Evolutionary conservation across 2,888 invertebrate species (phyloP).

Genomic region (Heteropelma amictum): DNA sequence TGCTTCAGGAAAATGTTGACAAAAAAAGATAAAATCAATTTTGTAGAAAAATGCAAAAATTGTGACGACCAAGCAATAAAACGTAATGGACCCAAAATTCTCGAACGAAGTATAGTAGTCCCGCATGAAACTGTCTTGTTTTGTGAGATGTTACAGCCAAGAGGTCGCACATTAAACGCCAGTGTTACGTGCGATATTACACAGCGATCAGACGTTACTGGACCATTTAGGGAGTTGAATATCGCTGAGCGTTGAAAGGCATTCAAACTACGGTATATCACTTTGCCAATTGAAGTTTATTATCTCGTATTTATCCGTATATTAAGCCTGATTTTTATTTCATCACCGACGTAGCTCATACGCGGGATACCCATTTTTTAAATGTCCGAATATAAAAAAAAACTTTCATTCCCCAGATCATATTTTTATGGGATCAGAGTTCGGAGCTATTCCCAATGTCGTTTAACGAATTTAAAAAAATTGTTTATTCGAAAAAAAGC

Average conservation of each 20-base stretch:
- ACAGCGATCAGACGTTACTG: constrained; percentile 9
- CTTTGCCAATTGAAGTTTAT: constrained; percentile 49
- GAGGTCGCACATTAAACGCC: not conserved
- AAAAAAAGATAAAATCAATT: too few relatives aligned
- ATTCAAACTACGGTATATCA: not conserved
- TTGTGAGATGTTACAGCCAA: not conserved
- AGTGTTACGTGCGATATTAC: not conserved
- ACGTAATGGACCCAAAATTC: not conserved
- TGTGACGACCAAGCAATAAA: too few relatives aligned
- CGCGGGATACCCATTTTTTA: too few relatives aligned
- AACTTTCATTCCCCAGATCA: too few relatives aligned
- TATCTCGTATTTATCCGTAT: constrained; percentile 28
- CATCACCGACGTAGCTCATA: too few relatives aligned
- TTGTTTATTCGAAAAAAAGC: too few relatives aligned
- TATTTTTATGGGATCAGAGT: too few relatives aligned
- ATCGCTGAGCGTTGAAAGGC: constrained; percentile 36
- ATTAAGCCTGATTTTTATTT: constrained; percentile 15
- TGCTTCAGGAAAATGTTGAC: too few relatives aligned
- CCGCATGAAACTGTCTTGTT: constrained; percentile 32
- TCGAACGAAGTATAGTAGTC: constrained; percentile 37
- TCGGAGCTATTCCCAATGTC: too few relatives aligned
- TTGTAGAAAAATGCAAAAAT: too few relatives aligned
- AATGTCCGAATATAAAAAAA: too few relatives aligned
- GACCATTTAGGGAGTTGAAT: constrained; percentile 46
- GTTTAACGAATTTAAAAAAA: too few relatives aligned